Percentiles rank a stretch among this genome's conserved stretches.
phyloP scores from a whole-genome alignment of 2,888 invertebrate species.

The Trissolcus japonicus region DNA sequence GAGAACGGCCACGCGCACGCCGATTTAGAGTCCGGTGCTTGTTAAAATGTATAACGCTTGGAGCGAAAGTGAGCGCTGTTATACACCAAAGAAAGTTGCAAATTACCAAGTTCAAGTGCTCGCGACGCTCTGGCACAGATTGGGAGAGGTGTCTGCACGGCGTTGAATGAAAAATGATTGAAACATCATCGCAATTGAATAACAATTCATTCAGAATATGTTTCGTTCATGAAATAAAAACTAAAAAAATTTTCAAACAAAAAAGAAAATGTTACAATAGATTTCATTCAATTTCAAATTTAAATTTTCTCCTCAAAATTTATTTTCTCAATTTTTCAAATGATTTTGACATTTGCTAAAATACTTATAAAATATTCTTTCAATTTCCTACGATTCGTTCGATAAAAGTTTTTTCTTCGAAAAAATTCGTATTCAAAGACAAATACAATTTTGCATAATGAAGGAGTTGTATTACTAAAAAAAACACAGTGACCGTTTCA shows the following conservation, averaged over 20 bases:
- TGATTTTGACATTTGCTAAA: too few species aligned
- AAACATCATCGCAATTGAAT: neutral
- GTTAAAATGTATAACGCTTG: constrained; percentile 44
- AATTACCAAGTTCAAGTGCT: constrained; percentile 52
- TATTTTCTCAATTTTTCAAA: too few species aligned
- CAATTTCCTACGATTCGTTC: too few species aligned
- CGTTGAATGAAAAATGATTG: neutral
- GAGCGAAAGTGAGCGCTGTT: constrained; percentile 65
- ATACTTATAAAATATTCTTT: too few species aligned
- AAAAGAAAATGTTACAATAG: too few species aligned
- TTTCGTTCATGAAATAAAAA: too few species aligned
- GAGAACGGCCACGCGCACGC: constrained; percentile 26
- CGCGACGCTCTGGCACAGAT: constrained; percentile 13
- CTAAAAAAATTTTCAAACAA: too few species aligned
- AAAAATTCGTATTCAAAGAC: too few species aligned
- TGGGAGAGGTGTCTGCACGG: constrained; percentile 1
- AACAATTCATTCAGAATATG: neutral
- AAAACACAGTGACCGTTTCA: constrained; percentile 1
- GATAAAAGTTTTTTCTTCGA: too few species aligned
- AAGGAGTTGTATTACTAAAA: neutral
- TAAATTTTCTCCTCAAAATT: too few species aligned
- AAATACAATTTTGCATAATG: neutral
- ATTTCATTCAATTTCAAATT: too few species aligned
- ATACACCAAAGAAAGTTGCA: constrained; percentile 62
- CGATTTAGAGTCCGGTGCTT: constrained; percentile 24